Evolutionary conservation across 2,113 vertebrate genomes (phyloP), one percentile per base, ranked within the genome.

Genomic region (Loxodonta africana): DNA sequence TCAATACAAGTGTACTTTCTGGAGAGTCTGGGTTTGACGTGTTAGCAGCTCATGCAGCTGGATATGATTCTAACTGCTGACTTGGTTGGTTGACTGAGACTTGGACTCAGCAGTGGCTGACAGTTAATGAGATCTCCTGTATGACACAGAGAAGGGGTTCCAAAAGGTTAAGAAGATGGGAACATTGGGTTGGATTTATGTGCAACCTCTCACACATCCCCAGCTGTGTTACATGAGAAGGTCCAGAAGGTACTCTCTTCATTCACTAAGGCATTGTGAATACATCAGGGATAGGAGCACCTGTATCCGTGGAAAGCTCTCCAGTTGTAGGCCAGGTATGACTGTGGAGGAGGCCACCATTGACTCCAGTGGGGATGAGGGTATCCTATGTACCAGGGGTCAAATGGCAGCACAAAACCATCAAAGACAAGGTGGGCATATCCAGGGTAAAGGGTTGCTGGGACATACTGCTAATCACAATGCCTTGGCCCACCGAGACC

Each of bases 21-120:
- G 12, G 53, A 82, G 6, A 37, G 20, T 25, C n/a, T 26, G 11
- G 33, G 11, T 44, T 6, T 25, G n/a, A 44, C 2, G n/a, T 60
- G 81, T 21, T 41, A 62, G 12, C 3, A 62, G 12, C 3, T 7
- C 1, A 0, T 5, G 11, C 81, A 9, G 57, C 57, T 8, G 23
- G 80, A 26, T 6, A 53, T 18, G 23, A 21, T 20, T 83, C 53
- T 12, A 8, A 53, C 15, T 12, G 3, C 57, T 62, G 41, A 15
- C 53, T 41, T 37, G 20, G 23, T 41, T n/a, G n/a, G 33, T 60
- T 0, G 2, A 20, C 77, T 80, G 28, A 41, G 57, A 44, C 37
- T 62, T 26, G 14, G 41, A 63, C 57, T 25, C 41, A 26, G 8
- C 3, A 77, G 74, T 46, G 74, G 23, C 9, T 10, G 15, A 25